These are phyloP conservation scores for Lasioglossum villosulum DNA, from an alignment of 2,888 invertebrate species.

Conservation along the genomic window DNA sequence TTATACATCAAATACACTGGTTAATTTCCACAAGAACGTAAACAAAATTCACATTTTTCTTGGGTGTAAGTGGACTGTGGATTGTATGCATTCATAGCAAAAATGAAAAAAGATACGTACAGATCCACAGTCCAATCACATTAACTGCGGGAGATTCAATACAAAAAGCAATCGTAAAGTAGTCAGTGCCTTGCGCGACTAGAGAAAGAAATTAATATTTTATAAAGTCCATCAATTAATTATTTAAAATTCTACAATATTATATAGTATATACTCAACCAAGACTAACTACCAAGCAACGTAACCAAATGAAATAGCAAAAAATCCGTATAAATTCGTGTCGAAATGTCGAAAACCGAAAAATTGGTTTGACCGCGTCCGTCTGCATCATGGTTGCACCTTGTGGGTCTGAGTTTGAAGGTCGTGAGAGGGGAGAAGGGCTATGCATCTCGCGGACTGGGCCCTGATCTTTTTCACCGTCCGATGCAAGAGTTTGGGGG, in stretches of 20 bases:
- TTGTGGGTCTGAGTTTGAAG: slow-evolving; percentile 27
- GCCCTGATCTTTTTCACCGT: slow-evolving; percentile 39
- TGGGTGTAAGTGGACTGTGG: not conserved
- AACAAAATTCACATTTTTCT: not conserved
- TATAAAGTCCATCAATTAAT: not conserved
- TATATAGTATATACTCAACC: not conserved
- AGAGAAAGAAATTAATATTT: not conserved
- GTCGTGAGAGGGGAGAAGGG: slow-evolving; percentile 29
- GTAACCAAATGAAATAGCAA: not conserved
- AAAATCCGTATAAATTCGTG: not conserved
- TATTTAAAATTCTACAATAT: not conserved
- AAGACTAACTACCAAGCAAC: no score
- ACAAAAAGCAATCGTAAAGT: no score
- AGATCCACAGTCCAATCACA: no score
- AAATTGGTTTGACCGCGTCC: not conserved
- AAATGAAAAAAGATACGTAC: not conserved
- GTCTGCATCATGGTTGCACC: not conserved
- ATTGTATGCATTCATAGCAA: not conserved
- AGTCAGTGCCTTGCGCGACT: no score
- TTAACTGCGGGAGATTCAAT: no score
- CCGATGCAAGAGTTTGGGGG: slow-evolving; percentile 58
- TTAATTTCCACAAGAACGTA: not conserved
- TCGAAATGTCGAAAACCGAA: not conserved
- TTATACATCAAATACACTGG: not conserved
- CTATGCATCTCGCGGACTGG: not conserved